Conservation (phyloP, 1,140 invertebrate genomes). For the Lasioglossum baleicum region DNA sequence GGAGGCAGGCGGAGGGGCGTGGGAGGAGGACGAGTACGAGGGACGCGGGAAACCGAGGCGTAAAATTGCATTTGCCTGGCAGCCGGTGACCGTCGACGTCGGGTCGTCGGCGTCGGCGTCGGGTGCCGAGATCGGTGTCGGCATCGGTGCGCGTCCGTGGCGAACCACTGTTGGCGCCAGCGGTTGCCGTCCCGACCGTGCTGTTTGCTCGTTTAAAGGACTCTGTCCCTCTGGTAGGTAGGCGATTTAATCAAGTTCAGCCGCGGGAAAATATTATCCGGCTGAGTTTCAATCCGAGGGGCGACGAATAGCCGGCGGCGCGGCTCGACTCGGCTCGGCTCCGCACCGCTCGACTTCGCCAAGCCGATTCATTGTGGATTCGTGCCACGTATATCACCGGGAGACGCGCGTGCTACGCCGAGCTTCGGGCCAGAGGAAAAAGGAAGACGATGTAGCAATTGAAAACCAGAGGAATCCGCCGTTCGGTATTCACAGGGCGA, state of each 20-base stretch:
- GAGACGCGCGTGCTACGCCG: background rate
- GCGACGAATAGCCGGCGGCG: conserved; percentile 24
- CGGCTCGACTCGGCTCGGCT: too few species aligned
- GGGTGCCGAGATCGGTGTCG: too few species aligned
- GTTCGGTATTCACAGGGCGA: conserved; percentile 12
- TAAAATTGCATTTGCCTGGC: conserved; percentile 59
- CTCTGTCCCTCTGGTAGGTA: conserved; percentile 3
- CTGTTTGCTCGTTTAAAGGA: conserved; percentile 59
- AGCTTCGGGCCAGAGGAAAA: background rate
- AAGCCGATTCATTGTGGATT: conserved; percentile 46
- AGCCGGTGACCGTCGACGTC: conserved; percentile 15
- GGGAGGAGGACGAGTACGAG: background rate
- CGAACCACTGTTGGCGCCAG: conserved; percentile 4
- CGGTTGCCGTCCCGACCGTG: background rate
- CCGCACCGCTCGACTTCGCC: too few species aligned
- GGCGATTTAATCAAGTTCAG: conserved; percentile 64
- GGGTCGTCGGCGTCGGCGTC: background rate
- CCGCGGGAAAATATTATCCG: conserved; percentile 55
- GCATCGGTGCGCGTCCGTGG: conserved; percentile 2
- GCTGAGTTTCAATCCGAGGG: conserved; percentile 56
- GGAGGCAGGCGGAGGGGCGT: background rate
- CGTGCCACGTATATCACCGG: conserved; percentile 27
- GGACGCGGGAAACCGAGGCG: conserved; percentile 51
- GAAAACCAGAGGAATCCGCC: conserved; percentile 14
- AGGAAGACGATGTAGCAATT: conserved; percentile 29